Evolutionary conservation across 2,113 vertebrate genomes (phyloP), one percentile per base, ranked within the genome.

Genomic region (Phoxinus phoxinus): DNA sequence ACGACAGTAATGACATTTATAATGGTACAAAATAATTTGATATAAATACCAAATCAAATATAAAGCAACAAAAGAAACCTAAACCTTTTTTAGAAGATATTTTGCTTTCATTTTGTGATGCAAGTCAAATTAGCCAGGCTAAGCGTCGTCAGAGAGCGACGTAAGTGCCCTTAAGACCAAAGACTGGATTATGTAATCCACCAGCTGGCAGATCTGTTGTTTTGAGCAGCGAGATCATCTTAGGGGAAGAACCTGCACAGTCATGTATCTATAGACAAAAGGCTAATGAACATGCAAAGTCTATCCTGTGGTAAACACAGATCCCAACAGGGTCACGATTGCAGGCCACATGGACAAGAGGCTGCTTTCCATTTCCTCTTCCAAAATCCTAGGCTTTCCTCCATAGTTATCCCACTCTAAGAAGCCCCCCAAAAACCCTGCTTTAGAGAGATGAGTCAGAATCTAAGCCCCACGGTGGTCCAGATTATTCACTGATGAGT

Each of bases 161-260:
- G 2, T 44, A 63, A 71, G 84, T 73, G 13, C 72, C 80, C 76
- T 51, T 51, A 65, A 86, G 37, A 32, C 77, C n/a, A 44, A 56
- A 88, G 44, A 63, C 82, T 51, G 72, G 44, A 63, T 87, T 89
- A 87, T 69, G 63, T 83, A 89, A 91, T 76, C 21, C 77, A 85
- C 90, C 88, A 87, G 87, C 90, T 90, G 86, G 76, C 75, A 84
- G 76, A 59, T 84, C 84, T 81, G 59, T 63, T 44, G 85, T 85
- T 51, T 81, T 74, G 37, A 61, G 72, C 25, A 51, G 63, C 23
- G 23, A 78, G 61, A 85, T 25, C 74, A 41, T 72, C 2, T 32
- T 51, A 23, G 63, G 30, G 44, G 74, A 37, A 83, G 63, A 86
- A 84, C 21, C 80, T 86, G 85, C 80, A 69, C 46, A 25, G 44